Conservation (phyloP, 2,113 vertebrate genomes). For the Pycnonotus jocosus region DNA sequence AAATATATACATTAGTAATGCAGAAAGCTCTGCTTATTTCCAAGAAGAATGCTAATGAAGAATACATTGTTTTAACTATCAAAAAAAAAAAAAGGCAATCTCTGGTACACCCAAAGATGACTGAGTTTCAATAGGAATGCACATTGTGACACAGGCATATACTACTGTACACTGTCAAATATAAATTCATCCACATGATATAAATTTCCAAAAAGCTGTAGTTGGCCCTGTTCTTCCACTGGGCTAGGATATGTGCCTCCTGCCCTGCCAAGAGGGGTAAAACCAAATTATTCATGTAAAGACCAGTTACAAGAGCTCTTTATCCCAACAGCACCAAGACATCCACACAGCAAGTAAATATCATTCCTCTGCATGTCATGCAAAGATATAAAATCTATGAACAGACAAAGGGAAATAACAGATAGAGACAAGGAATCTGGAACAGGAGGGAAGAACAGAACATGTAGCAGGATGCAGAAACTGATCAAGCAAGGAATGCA, state of each 20-base stretch:
- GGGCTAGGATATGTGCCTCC: background rate
- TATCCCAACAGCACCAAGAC: background rate
- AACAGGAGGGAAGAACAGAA: background rate
- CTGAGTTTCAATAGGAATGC: background rate
- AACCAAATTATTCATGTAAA: background rate
- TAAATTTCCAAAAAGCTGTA: background rate
- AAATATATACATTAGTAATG: background rate
- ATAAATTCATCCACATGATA: background rate
- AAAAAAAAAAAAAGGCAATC: background rate
- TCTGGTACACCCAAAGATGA: background rate
- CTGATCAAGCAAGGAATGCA: background rate
- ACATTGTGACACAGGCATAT: background rate
- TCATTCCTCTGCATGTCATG: background rate
- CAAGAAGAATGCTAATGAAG: background rate
- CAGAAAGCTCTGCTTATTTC: background rate
- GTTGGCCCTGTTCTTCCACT: background rate
- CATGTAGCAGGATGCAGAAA: background rate
- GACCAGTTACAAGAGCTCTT: background rate
- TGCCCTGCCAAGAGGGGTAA: background rate
- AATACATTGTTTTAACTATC: background rate
- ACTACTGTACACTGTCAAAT: background rate
- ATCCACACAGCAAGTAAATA: background rate
- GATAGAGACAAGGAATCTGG: background rate
- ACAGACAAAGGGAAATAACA: background rate
- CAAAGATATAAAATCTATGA: background rate